Evolutionary conservation across 2,797 vertebrate species (phyloP).

Genomic region (Aselliscus stoliczkanus): DNA sequence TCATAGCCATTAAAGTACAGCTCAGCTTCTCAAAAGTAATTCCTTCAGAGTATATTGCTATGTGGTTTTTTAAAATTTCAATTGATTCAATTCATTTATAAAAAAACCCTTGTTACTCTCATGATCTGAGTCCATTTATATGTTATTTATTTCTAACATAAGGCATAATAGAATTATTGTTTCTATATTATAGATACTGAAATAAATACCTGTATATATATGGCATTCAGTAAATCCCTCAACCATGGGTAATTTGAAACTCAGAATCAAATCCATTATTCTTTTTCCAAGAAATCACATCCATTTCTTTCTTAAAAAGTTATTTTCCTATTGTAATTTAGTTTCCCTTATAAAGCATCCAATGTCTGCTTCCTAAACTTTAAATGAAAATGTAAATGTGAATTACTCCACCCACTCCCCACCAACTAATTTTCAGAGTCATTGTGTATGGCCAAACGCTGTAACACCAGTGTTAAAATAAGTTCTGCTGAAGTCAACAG

Average conservation of each 20-base stretch:
- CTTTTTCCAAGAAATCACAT: not conserved
- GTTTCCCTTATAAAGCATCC: not conserved
- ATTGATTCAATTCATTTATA: not conserved
- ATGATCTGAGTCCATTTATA: constrained; percentile 9
- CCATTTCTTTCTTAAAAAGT: not conserved
- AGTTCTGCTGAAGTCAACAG: not conserved
- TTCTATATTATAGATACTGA: not conserved
- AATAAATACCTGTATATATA: not conserved
- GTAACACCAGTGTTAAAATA: not conserved
- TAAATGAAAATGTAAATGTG: not conserved
- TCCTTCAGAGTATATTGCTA: not conserved
- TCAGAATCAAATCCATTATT: not conserved
- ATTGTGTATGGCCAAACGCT: not conserved
- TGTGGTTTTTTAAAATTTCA: not conserved
- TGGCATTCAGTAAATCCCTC: not conserved
- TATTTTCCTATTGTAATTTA: not conserved
- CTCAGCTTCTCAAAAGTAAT: not conserved
- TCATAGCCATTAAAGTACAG: not conserved
- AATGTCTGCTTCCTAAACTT: constrained; percentile 9
- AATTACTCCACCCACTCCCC: not conserved
- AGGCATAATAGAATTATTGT: not conserved
- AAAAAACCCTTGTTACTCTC: not conserved
- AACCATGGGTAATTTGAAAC: not conserved
- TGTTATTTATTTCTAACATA: not conserved
- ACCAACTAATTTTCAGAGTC: not conserved